Conservation (phyloP, 2,797 vertebrate genomes). For the Micropoecilia bifurca region DNA sequence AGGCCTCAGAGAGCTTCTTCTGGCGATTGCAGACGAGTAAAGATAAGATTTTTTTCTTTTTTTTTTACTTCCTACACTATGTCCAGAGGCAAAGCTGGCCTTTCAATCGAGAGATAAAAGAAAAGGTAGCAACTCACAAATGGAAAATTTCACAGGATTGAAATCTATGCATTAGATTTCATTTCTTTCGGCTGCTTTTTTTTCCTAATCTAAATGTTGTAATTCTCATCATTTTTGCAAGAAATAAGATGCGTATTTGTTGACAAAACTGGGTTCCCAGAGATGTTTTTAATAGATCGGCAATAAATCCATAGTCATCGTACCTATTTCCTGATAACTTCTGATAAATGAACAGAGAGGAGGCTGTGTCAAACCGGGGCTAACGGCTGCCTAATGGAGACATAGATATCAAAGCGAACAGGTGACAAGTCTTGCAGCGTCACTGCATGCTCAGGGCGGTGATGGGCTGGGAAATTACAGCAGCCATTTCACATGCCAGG, state of each 20-base stretch:
- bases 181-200: neutral
- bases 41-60: slow-evolving; percentile 51
- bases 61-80: slow-evolving; percentile 35
- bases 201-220: neutral
- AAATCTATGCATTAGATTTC: slow-evolving; percentile 5
- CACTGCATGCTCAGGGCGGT: slow-evolving; percentile 47
- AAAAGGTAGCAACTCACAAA: slow-evolving; percentile 17
- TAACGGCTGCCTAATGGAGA: slow-evolving; percentile 40
- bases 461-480: slow-evolving; percentile 51
- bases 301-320: neutral
- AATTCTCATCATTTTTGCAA: neutral
- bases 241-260: neutral
- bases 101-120: slow-evolving; percentile 46
- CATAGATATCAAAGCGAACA: slow-evolving; percentile 46
- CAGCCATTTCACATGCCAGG: slow-evolving; percentile 42
- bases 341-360: neutral
- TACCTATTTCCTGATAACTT: slow-evolving; percentile 14
- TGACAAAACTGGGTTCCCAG: neutral
- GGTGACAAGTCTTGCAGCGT: slow-evolving; percentile 46
- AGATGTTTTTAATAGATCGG: neutral
- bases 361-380: slow-evolving; percentile 22
- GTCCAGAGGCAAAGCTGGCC: slow-evolving; percentile 44
- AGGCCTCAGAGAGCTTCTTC: slow-evolving; percentile 35
- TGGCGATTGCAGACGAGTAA: slow-evolving; percentile 43
- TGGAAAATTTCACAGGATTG: slow-evolving; percentile 5